Conservation (phyloP, 2,888 invertebrate species). For the Eledone cirrhosa region DNA sequence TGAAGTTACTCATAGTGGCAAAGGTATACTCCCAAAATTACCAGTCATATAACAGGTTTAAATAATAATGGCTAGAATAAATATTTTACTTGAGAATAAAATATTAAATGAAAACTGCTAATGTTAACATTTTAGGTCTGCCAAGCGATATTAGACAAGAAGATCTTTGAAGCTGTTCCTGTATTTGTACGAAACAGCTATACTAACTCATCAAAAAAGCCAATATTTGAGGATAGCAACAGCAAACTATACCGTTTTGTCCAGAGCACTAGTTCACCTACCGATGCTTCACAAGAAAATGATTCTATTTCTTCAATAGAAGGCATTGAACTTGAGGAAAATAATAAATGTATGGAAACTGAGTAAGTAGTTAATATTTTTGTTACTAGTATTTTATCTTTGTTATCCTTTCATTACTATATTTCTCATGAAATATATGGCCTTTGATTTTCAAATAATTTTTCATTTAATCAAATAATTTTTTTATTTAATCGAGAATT, state of each 20-base stretch:
- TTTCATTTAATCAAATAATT: too few relatives aligned
- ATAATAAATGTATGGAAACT: slow-evolving; percentile 10
- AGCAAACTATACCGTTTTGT: slow-evolving; percentile 59
- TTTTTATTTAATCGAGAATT: too few relatives aligned
- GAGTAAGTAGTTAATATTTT: background rate
- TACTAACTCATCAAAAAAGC: slow-evolving; percentile 41
- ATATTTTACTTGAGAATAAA: too few relatives aligned
- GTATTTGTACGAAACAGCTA: slow-evolving; percentile 36
- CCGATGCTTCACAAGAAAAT: background rate
- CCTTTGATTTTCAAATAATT: too few relatives aligned
- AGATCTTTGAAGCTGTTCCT: slow-evolving; percentile 57
- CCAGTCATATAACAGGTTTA: too few relatives aligned
- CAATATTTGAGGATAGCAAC: slow-evolving; percentile 61
- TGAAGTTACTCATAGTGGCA: too few relatives aligned
- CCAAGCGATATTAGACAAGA: slow-evolving; percentile 60
- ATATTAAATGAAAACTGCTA: too few relatives aligned
- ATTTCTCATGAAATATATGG: too few relatives aligned
- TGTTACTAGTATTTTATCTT: too few relatives aligned
- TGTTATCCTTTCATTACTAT: too few relatives aligned
- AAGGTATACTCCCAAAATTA: too few relatives aligned
- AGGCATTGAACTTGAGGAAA: slow-evolving; percentile 4
- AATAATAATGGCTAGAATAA: background rate
- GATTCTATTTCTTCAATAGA: slow-evolving; percentile 12
- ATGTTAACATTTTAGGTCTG: slow-evolving; percentile 50
- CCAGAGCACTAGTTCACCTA: slow-evolving; percentile 8